Evolutionary conservation across 2,888 invertebrate species (phyloP).

Genomic region (Antheraea assamensis): DNA sequence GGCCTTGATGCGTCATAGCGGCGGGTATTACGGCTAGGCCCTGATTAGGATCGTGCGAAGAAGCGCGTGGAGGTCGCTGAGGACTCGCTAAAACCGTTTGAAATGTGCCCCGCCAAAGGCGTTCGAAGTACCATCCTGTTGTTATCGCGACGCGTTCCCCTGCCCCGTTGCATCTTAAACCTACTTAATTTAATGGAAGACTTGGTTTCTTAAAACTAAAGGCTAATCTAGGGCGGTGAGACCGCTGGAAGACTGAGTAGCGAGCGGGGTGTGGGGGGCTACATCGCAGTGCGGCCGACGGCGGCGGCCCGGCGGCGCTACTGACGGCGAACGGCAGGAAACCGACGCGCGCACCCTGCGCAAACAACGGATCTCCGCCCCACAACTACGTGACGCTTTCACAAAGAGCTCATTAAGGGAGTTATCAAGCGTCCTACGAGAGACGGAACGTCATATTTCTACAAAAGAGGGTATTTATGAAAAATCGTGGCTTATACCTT

Average conservation of each 20-base stretch:
- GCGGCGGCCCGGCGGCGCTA: constrained; percentile 77
- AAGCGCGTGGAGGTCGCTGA: constrained; percentile 67
- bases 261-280: constrained; percentile 54
- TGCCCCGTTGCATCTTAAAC: constrained; percentile 74
- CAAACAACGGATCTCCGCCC: constrained; percentile 69
- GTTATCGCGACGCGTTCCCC: constrained; percentile 77
- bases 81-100: constrained; percentile 72
- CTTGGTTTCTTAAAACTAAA: constrained; percentile 73
- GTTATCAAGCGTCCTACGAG: constrained; percentile 25
- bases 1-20: constrained; percentile 42
- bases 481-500: neutral
- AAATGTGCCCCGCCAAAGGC: constrained; percentile 87
- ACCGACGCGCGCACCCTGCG: constrained; percentile 73
- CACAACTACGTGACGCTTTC: constrained; percentile 40
- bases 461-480: neutral
- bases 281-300: constrained; percentile 74
- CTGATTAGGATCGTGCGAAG: constrained; percentile 60
- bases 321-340: constrained; percentile 49
- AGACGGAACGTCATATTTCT: neutral
- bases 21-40: constrained; percentile 45
- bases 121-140: constrained; percentile 86
- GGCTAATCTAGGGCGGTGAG: constrained; percentile 55
- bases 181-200: constrained; percentile 79
- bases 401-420: constrained; percentile 49
- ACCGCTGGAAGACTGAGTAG: constrained; percentile 69